Percentiles rank a stretch among this genome's conserved stretches.
These are phyloP conservation scores for Dromiciops gliroides DNA, from an alignment of 2,113 vertebrate genomes.

Conservation along the genomic window DNA sequence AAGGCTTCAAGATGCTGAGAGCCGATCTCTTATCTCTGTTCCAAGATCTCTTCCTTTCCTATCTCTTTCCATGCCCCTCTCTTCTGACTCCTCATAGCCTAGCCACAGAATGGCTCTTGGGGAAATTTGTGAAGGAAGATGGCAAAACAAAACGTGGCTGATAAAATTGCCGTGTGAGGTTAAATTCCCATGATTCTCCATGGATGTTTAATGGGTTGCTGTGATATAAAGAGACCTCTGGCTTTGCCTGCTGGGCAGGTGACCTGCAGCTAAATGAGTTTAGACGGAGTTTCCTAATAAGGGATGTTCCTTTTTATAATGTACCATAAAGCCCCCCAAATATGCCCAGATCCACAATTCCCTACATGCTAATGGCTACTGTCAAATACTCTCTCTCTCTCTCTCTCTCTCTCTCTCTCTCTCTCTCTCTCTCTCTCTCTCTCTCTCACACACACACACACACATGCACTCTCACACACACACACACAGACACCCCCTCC, in stretches of 20 bases:
- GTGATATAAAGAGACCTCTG: slow-evolving; percentile 72
- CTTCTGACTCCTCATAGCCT: slow-evolving; percentile 45
- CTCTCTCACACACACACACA: too few species aligned
- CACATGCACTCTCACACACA: not conserved
- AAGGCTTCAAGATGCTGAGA: not conserved
- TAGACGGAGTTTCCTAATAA: slow-evolving; percentile 56
- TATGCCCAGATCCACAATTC: not conserved
- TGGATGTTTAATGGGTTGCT: slow-evolving; percentile 69
- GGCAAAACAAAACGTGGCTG: slow-evolving; percentile 43
- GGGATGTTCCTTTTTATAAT: slow-evolving; percentile 1
- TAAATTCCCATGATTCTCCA: slow-evolving; percentile 62
- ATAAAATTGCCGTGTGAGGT: slow-evolving; percentile 62
- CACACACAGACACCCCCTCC: not conserved
- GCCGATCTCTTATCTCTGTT: accelerated
- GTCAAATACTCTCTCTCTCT: not conserved
- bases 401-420: too few species aligned
- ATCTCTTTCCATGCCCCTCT: not conserved
- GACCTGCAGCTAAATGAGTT: slow-evolving; percentile 68
- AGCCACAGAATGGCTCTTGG: slow-evolving; percentile 14
- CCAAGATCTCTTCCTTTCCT: not conserved
- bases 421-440: too few species aligned
- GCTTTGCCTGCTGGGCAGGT: slow-evolving; percentile 67
- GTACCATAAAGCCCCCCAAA: not conserved
- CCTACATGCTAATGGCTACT: not conserved
- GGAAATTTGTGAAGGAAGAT: slow-evolving; percentile 53